phyloP scores from a whole-genome alignment of 1,140 invertebrate species.

The Augochlora pura region DNA sequence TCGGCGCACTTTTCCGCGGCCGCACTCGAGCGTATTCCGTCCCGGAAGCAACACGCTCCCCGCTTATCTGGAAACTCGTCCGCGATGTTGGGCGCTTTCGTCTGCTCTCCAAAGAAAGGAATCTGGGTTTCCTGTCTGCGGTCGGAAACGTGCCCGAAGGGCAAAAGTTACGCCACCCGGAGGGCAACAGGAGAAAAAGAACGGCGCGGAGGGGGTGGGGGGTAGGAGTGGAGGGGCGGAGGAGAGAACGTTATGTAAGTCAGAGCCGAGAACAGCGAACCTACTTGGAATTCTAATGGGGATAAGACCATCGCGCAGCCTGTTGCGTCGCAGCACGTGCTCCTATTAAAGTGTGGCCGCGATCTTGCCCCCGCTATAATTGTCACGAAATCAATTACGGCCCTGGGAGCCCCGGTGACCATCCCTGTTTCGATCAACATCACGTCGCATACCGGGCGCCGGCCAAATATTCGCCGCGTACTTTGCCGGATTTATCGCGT shows the following conservation, averaged over 20 bases:
- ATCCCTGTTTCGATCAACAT: no score
- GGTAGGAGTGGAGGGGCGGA: not conserved
- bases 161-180: slow-evolving; percentile 25
- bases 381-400: not conserved
- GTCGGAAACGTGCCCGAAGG: slow-evolving; percentile 26
- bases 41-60: not conserved
- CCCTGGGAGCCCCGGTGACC: no score
- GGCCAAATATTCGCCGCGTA: no score
- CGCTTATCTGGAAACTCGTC: slow-evolving; percentile 44
- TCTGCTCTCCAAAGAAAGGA: slow-evolving; percentile 37
- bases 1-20: not conserved
- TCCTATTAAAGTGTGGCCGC: not conserved
- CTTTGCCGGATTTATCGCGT: no score
- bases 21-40: slow-evolving; percentile 30
- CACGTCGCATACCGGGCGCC: no score
- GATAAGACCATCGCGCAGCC: slow-evolving; percentile 62
- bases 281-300: slow-evolving; percentile 73
- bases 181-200: slow-evolving; percentile 25
- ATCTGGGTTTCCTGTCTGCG: slow-evolving; percentile 16
- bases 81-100: slow-evolving; percentile 29
- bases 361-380: not conserved
- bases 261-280: slow-evolving; percentile 21
- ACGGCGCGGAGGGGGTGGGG: slow-evolving; percentile 17
- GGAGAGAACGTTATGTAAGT: slow-evolving; percentile 21
- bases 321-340: slow-evolving; percentile 69